A percentile compares a stretch with the other conserved stretches of the same genome.
Conservation (phyloP, 2,113 vertebrate species). For the Acrocephalus kingi region DNA sequence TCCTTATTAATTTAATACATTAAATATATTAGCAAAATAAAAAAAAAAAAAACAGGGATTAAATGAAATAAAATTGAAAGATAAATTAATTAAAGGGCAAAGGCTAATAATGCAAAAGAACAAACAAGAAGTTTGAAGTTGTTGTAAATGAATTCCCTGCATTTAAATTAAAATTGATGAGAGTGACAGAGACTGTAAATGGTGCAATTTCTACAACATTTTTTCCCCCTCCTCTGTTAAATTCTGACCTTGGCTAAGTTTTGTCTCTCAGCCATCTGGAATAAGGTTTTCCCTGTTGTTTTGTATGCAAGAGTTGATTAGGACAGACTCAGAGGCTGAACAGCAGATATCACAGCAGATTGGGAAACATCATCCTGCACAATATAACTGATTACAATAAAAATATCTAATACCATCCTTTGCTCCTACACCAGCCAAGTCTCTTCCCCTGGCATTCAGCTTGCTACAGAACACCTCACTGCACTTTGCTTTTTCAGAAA, state of each 20-base stretch:
- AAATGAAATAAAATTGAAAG: background rate
- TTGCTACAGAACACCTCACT: background rate
- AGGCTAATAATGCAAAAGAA: background rate
- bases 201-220: background rate
- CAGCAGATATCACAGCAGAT: background rate
- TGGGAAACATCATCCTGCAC: background rate
- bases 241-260: background rate
- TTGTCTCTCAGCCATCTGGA: background rate
- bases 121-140: background rate
- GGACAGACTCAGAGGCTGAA: background rate
- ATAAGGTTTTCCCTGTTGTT: background rate
- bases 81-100: background rate
- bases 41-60: background rate
- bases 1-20: background rate
- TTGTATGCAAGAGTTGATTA: background rate
- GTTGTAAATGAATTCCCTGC: background rate
- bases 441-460: background rate
- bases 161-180: background rate
- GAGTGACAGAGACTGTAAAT: background rate
- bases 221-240: background rate
- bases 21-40: background rate
- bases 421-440: background rate
- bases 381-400: constrained; percentile 6
- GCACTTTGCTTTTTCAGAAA: background rate
- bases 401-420: background rate